phyloP scores from a whole-genome alignment of 2,797 vertebrate species.

The Galagoides demidoff region DNA sequence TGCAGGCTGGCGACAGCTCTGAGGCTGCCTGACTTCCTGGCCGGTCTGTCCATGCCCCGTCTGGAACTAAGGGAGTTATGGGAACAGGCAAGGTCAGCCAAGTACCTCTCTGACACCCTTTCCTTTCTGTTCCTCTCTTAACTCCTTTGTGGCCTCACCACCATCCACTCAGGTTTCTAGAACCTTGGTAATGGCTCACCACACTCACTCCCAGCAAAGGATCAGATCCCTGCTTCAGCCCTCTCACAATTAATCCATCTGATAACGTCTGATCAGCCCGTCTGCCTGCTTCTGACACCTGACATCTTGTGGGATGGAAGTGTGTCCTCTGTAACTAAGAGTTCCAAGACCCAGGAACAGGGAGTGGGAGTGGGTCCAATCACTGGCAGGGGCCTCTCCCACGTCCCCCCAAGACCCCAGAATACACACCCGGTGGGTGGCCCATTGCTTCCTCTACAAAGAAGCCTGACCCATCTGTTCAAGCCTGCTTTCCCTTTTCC shows the following conservation, averaged over 20 bases:
- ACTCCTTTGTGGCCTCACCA: background rate
- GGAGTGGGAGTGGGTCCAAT: no score
- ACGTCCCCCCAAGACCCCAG: background rate
- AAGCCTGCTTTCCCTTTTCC: background rate
- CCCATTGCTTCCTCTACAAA: background rate
- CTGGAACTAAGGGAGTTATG: background rate
- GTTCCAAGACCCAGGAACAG: background rate
- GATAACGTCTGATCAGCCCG: background rate
- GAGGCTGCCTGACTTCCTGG: background rate
- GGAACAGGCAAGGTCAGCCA: background rate
- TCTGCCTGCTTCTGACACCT: background rate
- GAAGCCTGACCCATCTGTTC: background rate
- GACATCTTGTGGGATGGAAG: background rate
- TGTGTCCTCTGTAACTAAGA: background rate
- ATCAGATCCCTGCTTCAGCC: background rate
- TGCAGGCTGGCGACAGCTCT: fast-evolving
- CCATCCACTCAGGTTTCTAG: background rate
- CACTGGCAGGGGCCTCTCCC: background rate
- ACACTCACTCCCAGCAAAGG: background rate
- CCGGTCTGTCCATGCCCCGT: background rate
- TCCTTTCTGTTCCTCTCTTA: background rate
- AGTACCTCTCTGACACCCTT: background rate
- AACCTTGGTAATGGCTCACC: fast-evolving
- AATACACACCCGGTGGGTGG: background rate
- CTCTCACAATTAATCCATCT: background rate